phyloP scores from a whole-genome alignment of 2,113 vertebrate species.

The Psittacula cyanocephala region DNA sequence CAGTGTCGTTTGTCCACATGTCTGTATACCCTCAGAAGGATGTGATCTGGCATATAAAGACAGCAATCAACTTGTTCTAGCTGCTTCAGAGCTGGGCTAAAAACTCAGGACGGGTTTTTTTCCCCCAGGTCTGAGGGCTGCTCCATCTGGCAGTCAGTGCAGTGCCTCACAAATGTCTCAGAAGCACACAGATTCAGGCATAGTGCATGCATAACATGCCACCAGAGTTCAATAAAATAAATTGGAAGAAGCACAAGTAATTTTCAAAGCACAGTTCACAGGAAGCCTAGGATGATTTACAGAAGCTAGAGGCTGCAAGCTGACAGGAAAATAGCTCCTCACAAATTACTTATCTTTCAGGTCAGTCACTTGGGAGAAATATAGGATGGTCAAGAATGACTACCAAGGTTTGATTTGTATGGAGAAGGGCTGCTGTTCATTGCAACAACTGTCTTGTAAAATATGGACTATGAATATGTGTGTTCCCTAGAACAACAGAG shows the following conservation, averaged over 20 bases:
- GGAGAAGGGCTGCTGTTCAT: not conserved
- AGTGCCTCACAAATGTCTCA: not conserved
- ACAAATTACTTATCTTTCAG: slow-evolving; percentile 1
- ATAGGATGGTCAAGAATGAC: not conserved
- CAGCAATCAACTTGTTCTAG: not conserved
- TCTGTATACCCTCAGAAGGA: not conserved
- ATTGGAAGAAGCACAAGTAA: slow-evolving; percentile 23
- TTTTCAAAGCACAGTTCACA: slow-evolving; percentile 28
- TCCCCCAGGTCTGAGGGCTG: not conserved
- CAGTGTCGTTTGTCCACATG: not conserved
- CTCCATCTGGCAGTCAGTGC: not conserved
- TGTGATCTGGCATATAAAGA: not conserved
- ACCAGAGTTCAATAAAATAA: slow-evolving; percentile 17
- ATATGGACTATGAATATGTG: not conserved
- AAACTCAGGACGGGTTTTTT: not conserved
- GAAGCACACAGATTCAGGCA: not conserved
- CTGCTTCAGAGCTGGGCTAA: not conserved
- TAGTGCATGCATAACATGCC: not conserved
- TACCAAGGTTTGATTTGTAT: not conserved
- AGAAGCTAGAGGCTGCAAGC: not conserved
- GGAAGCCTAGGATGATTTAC: slow-evolving; percentile 23
- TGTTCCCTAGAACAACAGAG: not conserved
- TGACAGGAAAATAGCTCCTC: slow-evolving; percentile 17
- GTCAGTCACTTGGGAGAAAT: not conserved
- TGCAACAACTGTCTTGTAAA: not conserved